Percentiles rank a stretch among this genome's conserved stretches.
These are phyloP conservation scores for Buceros bicornis DNA, from an alignment of 2,797 vertebrate species.

Conservation along the genomic window DNA sequence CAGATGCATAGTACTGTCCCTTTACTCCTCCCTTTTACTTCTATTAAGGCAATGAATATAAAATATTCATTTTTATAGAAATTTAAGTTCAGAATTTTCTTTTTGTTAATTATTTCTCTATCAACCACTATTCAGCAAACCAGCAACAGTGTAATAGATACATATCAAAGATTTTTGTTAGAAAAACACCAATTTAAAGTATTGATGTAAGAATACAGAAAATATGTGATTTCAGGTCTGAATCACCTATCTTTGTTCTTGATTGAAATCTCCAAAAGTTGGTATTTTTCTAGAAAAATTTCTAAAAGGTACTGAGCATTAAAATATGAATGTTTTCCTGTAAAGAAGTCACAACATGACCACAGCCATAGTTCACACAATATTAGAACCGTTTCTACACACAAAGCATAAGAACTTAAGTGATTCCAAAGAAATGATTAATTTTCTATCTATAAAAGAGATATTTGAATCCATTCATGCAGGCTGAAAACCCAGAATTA, in stretches of 20 bases:
- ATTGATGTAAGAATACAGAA: background rate
- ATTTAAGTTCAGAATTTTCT: background rate
- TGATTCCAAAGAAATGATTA: background rate
- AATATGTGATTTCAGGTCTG: background rate
- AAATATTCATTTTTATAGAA: background rate
- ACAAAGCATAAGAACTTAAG: background rate
- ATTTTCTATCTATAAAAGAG: background rate
- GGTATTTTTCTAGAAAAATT: background rate
- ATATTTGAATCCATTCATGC: background rate
- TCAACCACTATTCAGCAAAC: background rate
- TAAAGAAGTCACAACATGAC: background rate
- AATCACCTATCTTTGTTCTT: background rate
- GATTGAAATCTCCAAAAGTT: background rate
- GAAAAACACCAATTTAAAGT: background rate
- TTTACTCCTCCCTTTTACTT: background rate
- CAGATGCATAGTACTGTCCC: background rate
- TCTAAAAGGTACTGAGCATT: background rate
- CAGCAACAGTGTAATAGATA: background rate
- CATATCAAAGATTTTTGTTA: background rate
- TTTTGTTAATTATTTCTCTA: background rate
- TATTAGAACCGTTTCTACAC: background rate
- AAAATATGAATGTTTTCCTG: background rate
- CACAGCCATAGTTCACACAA: accelerated
- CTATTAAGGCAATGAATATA: background rate
- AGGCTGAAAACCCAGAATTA: background rate